Conservation (phyloP, 2,113 vertebrate genomes). For the Macrotus californicus region DNA sequence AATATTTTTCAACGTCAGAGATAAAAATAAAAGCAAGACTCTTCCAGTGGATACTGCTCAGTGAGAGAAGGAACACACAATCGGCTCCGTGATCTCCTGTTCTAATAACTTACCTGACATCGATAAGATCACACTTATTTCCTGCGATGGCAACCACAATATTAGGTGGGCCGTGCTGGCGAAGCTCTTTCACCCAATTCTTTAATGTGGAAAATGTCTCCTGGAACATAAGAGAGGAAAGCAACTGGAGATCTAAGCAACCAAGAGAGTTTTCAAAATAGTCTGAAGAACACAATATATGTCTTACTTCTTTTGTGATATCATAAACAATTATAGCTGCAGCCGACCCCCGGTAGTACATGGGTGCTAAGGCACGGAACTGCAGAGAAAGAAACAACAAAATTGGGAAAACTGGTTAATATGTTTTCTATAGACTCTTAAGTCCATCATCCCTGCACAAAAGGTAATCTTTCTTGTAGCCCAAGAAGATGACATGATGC, state of each 20-base stretch:
- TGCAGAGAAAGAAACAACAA: conserved; percentile 70
- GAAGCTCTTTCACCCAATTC: conserved; percentile 98
- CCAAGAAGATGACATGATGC: conserved; percentile 13
- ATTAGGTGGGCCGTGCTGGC: conserved; percentile 95
- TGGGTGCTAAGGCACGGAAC: conserved; percentile 97
- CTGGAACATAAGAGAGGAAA: conserved; percentile 73
- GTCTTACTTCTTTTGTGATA: conserved; percentile 97
- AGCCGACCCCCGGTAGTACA: conserved; percentile 98
- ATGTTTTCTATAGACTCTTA: not conserved
- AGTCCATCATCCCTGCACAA: conserved; percentile 7
- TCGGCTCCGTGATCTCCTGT: not conserved
- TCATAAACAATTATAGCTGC: conserved; percentile 98
- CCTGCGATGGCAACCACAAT: conserved; percentile 98
- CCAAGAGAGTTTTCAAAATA: not conserved
- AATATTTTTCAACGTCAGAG: conserved; percentile 43
- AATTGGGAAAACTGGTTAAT: not conserved
- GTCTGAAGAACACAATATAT: not conserved
- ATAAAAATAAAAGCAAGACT: conserved; percentile 37
- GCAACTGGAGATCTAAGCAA: conserved; percentile 15
- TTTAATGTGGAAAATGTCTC: conserved; percentile 96
- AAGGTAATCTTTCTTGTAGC: conserved; percentile 45
- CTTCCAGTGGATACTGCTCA: not conserved
- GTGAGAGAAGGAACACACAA: not conserved
- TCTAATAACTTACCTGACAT: conserved; percentile 87
- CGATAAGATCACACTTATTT: conserved; percentile 96